phyloP scores from a whole-genome alignment of 2,113 vertebrate species.

The Pterocles gutturalis region DNA sequence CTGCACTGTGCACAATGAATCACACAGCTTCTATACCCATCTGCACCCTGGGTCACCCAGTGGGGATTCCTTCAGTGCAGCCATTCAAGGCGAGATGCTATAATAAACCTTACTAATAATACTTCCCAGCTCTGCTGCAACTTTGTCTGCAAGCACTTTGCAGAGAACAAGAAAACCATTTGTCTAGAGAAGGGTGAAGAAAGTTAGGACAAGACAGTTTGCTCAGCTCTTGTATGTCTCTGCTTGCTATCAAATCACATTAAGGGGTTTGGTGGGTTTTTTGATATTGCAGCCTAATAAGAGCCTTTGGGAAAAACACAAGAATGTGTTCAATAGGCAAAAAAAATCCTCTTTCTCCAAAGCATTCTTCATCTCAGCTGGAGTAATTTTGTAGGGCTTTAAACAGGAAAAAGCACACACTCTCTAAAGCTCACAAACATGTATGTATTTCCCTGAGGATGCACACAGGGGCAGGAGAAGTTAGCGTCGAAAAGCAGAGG shows the following conservation, averaged over 20 bases:
- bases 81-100: slow-evolving; percentile 36
- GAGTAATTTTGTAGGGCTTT: not conserved
- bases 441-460: not conserved
- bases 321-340: not conserved
- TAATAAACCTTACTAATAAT: slow-evolving; percentile 66
- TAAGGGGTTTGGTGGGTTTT: not conserved
- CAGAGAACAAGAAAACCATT: slow-evolving; percentile 1
- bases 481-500: not conserved
- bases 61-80: slow-evolving; percentile 43
- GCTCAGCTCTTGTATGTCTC: not conserved
- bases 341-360: not conserved
- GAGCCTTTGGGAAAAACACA: not conserved
- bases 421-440: not conserved
- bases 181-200: not conserved
- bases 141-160: not conserved
- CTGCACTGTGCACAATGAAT: slow-evolving; percentile 15
- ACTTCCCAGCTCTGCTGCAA: not conserved
- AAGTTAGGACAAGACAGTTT: not conserved
- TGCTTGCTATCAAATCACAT: not conserved
- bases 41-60: slow-evolving; percentile 41
- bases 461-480: not conserved
- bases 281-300: not conserved
- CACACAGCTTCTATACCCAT: slow-evolving; percentile 10
- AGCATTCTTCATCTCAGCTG: not conserved
- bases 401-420: not conserved